Conservation (phyloP, 37 sponge, comb jelly and placozoan species). For the Agelas oroides region DNA sequence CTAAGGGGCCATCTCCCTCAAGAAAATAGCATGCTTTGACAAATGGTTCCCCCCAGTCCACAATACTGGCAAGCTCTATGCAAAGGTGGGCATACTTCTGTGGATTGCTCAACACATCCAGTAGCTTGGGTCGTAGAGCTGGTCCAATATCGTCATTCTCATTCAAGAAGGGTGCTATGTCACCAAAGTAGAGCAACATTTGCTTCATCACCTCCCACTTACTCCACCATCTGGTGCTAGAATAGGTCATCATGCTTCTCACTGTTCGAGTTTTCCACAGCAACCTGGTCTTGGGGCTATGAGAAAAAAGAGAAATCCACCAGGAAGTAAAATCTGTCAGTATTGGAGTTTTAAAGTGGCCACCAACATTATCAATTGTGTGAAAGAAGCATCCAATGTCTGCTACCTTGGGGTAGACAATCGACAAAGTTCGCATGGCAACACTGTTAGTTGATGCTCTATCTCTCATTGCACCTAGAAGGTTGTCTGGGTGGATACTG, state of each 20-base stretch:
- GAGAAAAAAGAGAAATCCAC: too few relatives aligned
- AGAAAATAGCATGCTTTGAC: slow-evolving; percentile 30
- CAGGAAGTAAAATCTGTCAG: too few relatives aligned
- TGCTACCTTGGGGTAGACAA: too few relatives aligned
- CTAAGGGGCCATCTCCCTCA: slow-evolving; percentile 53
- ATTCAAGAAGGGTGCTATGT: slow-evolving; percentile 11
- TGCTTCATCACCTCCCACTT: slow-evolving; percentile 32
- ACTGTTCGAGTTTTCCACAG: too few relatives aligned
- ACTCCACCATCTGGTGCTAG: slow-evolving; percentile 24
- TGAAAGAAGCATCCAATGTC: too few relatives aligned
- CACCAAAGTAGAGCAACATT: slow-evolving; percentile 18
- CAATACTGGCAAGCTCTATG: slow-evolving; percentile 13
- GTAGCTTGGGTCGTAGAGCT: slow-evolving; percentile 24
- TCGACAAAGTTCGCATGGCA: too few relatives aligned
- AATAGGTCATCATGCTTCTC: slow-evolving; percentile 11
- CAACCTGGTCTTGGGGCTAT: too few relatives aligned
- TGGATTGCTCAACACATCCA: slow-evolving; percentile 17
- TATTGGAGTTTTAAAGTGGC: too few relatives aligned
- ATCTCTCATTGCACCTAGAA: too few relatives aligned
- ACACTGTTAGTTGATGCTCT: too few relatives aligned
- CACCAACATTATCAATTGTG: too few relatives aligned
- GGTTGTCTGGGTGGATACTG: too few relatives aligned
- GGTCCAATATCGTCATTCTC: slow-evolving; percentile 18
- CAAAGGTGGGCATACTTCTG: slow-evolving; percentile 20
- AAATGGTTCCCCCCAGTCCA: slow-evolving; percentile 42